Conservation (phyloP, 2,888 invertebrate species). For the Sceliomorpha sp. region DNA sequence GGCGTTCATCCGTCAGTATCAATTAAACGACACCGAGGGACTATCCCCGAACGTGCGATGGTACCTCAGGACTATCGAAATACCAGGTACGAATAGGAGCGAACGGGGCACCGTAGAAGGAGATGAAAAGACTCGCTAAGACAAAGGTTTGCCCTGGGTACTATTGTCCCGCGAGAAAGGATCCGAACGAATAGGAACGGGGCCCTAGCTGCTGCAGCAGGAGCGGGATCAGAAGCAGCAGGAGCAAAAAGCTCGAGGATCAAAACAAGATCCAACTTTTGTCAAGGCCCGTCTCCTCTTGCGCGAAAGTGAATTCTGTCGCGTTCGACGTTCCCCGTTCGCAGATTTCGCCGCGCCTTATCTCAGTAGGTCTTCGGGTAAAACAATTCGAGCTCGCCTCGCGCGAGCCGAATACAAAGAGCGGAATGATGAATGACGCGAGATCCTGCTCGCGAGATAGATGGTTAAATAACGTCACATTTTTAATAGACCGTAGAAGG, state of each 20-base stretch:
- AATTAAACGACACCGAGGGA: constrained; percentile 38
- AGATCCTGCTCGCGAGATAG: constrained; percentile 60
- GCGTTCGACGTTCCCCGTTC: not conserved
- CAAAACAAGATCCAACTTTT: too few relatives aligned
- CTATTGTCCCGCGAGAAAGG: not conserved
- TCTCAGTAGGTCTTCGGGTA: constrained; percentile 45
- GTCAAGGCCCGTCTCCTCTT: not conserved
- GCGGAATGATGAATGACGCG: constrained; percentile 65
- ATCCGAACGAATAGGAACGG: not conserved
- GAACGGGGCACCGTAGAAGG: constrained; percentile 9
- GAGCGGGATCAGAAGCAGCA: not conserved
- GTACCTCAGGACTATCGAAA: constrained; percentile 1
- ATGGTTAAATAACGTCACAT: constrained; percentile 68
- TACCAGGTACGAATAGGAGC: constrained; percentile 4
- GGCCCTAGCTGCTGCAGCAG: too few relatives aligned
- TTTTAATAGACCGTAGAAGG: constrained; percentile 65
- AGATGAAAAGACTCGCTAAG: constrained; percentile 14
- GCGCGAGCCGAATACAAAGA: constrained; percentile 58
- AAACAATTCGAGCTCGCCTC: constrained; percentile 23
- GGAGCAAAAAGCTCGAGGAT: not conserved
- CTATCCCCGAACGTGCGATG: not conserved
- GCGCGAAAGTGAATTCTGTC: constrained; percentile 31
- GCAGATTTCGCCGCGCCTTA: constrained; percentile 4
- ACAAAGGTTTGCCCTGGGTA: constrained; percentile 14
- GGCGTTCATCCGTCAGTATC: constrained; percentile 23